These are phyloP conservation scores for Lamellibrachia columna DNA, from an alignment of 2,888 invertebrate species.

Conservation along the genomic window DNA sequence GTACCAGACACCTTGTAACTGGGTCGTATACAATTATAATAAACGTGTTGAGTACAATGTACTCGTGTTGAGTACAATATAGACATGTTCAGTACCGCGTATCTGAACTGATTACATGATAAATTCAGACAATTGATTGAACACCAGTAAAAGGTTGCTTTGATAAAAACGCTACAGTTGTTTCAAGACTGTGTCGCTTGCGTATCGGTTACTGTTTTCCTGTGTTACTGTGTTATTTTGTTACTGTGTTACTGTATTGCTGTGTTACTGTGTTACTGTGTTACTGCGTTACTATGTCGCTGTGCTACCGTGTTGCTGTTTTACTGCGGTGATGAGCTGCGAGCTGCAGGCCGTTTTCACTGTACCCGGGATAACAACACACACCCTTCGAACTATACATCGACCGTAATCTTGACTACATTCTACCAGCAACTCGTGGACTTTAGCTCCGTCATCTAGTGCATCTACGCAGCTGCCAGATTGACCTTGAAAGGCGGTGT, in stretches of 20 bases:
- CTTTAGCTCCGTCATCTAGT: background rate
- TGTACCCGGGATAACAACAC: background rate
- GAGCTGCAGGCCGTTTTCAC: background rate
- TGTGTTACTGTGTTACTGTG: too few species aligned
- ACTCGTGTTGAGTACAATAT: background rate
- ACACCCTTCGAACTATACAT: background rate
- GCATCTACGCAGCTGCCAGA: background rate
- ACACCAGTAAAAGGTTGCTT: background rate
- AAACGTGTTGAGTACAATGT: background rate
- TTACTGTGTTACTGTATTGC: background rate
- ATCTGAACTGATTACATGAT: too few species aligned
- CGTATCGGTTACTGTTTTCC: background rate
- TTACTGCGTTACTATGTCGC: too few species aligned
- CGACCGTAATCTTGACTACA: background rate
- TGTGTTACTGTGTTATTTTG: background rate
- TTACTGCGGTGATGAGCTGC: too few species aligned
- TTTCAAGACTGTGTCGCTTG: background rate
- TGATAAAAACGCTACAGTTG: background rate
- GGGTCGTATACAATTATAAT: too few species aligned
- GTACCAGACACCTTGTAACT: too few species aligned
- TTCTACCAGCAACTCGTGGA: background rate
- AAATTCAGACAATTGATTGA: too few species aligned
- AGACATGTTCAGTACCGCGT: background rate
- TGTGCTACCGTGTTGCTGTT: background rate
- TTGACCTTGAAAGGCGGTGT: background rate